phyloP scores from a whole-genome alignment of 1,140 invertebrate species.

The Tetraneura akinire region DNA sequence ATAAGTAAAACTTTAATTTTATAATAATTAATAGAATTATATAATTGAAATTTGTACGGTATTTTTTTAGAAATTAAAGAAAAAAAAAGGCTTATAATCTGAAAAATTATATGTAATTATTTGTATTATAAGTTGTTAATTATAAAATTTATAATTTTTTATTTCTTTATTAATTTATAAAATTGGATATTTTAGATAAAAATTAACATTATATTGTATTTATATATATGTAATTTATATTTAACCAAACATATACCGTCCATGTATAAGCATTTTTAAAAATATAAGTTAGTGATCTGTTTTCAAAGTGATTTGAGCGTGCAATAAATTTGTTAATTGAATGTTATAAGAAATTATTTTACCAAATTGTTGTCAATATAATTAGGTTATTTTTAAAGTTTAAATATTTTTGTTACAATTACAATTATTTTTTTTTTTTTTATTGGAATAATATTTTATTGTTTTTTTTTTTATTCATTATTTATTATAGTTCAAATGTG shows the following conservation, averaged over 20 bases:
- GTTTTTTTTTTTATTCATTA: conserved; percentile 30
- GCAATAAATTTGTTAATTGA: conserved; percentile 31
- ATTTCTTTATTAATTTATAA: neutral
- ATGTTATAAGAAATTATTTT: conserved; percentile 16
- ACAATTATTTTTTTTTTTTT: conserved; percentile 3
- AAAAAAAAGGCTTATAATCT: no score
- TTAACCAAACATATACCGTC: conserved; percentile 20
- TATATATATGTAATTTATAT: neutral
- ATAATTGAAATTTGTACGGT: neutral
- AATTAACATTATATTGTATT: neutral
- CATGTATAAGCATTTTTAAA: conserved; percentile 19
- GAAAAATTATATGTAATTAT: no score
- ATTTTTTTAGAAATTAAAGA: neutral
- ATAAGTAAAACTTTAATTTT: neutral
- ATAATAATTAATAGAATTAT: neutral
- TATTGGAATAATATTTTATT: conserved; percentile 15
- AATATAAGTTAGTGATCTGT: conserved; percentile 8
- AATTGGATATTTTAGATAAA: neutral
- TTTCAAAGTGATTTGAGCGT: conserved; percentile 19
- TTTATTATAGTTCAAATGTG: conserved; percentile 39
- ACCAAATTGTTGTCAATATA: conserved; percentile 29
- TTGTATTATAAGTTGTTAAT: neutral
- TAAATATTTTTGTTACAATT: conserved; percentile 28
- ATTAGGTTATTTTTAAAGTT: neutral
- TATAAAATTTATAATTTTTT: neutral